Evolutionary conservation across 2,888 invertebrate species (phyloP), one percentile per base, ranked within the genome.

Genomic region (Acheta domesticus): DNA sequence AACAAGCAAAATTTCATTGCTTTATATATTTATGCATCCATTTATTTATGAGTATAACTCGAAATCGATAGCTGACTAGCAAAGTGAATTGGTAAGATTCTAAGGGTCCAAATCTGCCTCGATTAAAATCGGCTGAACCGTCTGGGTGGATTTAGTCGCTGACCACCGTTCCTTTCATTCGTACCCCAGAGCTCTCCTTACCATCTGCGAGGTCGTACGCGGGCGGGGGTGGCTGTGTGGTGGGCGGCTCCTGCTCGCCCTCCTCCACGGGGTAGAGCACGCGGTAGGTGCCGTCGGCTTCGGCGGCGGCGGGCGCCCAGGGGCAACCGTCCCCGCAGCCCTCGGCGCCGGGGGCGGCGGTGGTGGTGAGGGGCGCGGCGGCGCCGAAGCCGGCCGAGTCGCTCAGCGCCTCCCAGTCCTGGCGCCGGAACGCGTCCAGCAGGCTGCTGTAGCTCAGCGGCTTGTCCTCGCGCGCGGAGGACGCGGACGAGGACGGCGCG

Each of bases 211-310:
- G 36, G 5, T 36, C 36, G 36, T 36, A 36, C 36, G 36, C 11
- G 8, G 8, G 36, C 36, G 36, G 36, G 36, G 36, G 36, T 8
- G 36, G 36, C 36, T 5, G 36, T 5, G 36, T 36, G 36, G 36
- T 5, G 36, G 36, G 36, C 36, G 36, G 36, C 20, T 75, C 75
- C 20, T 75, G 75, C 19, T n/a, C 76, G 8, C n/a, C 76, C n/a
- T 36, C 76, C 36, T 76, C 76, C 14, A 62, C 62, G n/a, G 62
- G 62, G n/a, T 62, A 62, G 62, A 62, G 62, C 62, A 62, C 75
- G 20, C 75, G 20, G 20, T 75, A 21, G 75, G 14, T 16, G 75
- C 21, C 75, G 21, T 75, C 21, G 75, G 21, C 14, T 5, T 75
- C 75, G 20, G 75, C 23, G 20, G 11, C 75, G 4, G 20, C 75